phyloP scores from a whole-genome alignment of 2,797 vertebrate genomes.

The Selene dorsalis region DNA sequence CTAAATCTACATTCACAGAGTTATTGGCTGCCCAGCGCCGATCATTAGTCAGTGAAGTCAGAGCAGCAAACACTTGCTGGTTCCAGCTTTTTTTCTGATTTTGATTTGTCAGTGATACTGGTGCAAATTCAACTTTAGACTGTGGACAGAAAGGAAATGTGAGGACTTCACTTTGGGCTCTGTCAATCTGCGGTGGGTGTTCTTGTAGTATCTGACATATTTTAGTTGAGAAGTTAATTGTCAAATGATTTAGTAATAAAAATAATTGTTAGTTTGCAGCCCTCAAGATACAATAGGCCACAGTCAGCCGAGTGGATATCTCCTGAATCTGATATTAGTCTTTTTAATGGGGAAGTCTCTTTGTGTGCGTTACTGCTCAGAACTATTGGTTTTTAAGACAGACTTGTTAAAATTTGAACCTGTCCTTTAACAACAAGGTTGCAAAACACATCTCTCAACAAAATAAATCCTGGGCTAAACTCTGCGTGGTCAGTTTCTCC shows the following conservation, averaged over 20 bases:
- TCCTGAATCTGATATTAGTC: background rate
- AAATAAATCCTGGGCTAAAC: conserved; percentile 45
- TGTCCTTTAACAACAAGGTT: conserved; percentile 3
- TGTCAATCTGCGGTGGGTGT: no score
- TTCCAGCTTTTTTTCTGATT: no score
- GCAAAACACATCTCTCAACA: conserved; percentile 19
- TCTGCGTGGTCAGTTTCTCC: conserved; percentile 63
- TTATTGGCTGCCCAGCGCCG: background rate
- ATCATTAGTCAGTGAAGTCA: background rate
- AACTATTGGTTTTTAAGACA: background rate
- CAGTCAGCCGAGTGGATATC: background rate
- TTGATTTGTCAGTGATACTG: no score
- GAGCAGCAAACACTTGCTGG: background rate
- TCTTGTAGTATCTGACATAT: background rate
- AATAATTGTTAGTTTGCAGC: background rate
- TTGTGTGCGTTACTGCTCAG: background rate
- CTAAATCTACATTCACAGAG: background rate
- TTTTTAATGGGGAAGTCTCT: background rate
- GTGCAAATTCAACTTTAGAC: no score
- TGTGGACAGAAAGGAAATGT: no score
- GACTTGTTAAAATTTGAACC: background rate
- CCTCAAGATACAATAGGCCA: background rate
- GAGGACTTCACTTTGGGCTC: no score
- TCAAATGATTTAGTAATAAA: background rate
- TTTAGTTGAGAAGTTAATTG: background rate